These are phyloP conservation scores for Platysternon megacephalum DNA, from an alignment of 2,113 vertebrate genomes.

Conservation along the genomic window DNA sequence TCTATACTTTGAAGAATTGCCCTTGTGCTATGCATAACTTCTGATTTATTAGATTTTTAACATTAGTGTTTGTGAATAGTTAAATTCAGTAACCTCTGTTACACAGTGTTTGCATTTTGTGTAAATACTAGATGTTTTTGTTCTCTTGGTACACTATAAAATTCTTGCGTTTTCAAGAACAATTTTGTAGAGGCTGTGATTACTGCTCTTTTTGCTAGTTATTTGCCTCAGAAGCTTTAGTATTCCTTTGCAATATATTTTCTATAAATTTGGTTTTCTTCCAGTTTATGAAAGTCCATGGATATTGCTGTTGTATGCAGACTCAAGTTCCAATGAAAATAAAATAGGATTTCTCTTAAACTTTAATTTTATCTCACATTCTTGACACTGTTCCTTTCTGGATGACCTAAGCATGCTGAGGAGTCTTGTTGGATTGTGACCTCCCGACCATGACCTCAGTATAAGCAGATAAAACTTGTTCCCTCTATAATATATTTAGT, in stretches of 20 bases:
- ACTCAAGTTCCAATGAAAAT: background rate
- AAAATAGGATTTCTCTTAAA: background rate
- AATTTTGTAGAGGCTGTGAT: background rate
- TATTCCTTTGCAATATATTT: background rate
- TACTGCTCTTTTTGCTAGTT: background rate
- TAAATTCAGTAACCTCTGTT: background rate
- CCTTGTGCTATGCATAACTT: background rate
- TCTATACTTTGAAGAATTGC: background rate
- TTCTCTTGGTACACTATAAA: background rate
- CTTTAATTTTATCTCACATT: background rate
- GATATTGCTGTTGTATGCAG: background rate
- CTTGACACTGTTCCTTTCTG: background rate
- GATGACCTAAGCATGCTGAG: background rate
- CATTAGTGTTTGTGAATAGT: background rate
- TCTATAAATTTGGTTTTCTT: background rate
- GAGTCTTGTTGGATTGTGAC: background rate
- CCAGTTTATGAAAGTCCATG: background rate
- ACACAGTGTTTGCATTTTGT: background rate
- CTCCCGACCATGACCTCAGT: background rate
- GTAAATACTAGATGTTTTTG: background rate
- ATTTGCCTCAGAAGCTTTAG: background rate
- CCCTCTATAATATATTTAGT: background rate
- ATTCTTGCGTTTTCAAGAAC: background rate
- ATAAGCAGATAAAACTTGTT: background rate
- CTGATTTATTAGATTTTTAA: background rate